Evolutionary conservation across 2,797 vertebrate genomes (phyloP).

Genomic region (Rhinatrema bivittatum): DNA sequence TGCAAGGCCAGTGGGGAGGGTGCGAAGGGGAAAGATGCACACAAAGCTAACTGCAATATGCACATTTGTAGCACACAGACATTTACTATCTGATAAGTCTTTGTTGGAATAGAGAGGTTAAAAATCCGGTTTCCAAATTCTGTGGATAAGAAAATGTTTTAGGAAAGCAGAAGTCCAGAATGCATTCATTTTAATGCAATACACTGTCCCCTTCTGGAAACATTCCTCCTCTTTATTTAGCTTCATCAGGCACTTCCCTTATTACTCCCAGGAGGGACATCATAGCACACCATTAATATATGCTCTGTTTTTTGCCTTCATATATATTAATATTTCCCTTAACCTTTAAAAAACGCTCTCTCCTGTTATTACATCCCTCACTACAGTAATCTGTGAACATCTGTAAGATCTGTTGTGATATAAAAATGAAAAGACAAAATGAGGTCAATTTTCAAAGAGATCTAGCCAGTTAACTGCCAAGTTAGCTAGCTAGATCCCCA

Average conservation of each 20-base stretch:
- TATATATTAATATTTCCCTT: slow-evolving; percentile 12
- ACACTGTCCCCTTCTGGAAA: slow-evolving; percentile 1
- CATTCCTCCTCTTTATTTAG: slow-evolving; percentile 11
- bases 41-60: too few species aligned
- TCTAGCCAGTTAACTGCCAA: too few species aligned
- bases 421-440: too few species aligned
- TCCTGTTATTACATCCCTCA: background rate
- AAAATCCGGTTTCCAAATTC: background rate
- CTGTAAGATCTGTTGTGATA: too few species aligned
- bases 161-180: slow-evolving; percentile 14
- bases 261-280: background rate
- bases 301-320: slow-evolving; percentile 12
- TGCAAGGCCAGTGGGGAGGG: too few species aligned
- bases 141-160: background rate
- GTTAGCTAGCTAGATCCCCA: too few species aligned
- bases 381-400: background rate
- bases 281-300: slow-evolving; percentile 9
- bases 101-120: too few species aligned
- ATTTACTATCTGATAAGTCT: too few species aligned
- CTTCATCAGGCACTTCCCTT: slow-evolving; percentile 11
- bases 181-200: slow-evolving; percentile 13
- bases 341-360: slow-evolving; percentile 4
- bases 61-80: too few species aligned
- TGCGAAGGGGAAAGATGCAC: too few species aligned
- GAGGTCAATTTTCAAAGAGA: too few species aligned